Conservation (phyloP, 37 sponge, comb jelly and placozoan species). For the Cliona cf. orientalis region DNA sequence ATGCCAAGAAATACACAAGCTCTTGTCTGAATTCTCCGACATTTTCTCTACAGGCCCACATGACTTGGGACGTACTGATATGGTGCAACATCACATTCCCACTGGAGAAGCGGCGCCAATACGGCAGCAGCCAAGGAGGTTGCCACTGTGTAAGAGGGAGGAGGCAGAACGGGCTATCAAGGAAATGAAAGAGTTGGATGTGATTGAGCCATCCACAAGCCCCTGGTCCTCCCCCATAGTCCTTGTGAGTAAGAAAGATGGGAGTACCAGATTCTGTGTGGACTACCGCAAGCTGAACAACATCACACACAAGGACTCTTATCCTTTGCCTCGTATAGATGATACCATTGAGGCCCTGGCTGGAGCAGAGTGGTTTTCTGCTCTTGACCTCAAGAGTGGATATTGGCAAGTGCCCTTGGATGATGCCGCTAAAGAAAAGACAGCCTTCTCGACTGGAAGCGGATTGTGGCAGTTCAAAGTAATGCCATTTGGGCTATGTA, state of each 20-base stretch:
- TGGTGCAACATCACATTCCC: slow-evolving; percentile 40
- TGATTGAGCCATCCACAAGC: slow-evolving; percentile 46
- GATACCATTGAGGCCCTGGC: slow-evolving; percentile 39
- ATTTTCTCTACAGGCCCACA: slow-evolving; percentile 21
- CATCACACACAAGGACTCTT: slow-evolving; percentile 53
- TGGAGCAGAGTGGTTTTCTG: slow-evolving; percentile 36
- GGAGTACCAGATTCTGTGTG: slow-evolving; percentile 58
- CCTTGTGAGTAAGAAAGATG: slow-evolving; percentile 65
- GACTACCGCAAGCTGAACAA: slow-evolving; percentile 68
- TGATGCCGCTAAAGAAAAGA: slow-evolving; percentile 37
- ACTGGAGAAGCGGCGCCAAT: slow-evolving; percentile 47
- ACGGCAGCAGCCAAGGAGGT: slow-evolving; percentile 38
- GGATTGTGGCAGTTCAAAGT: slow-evolving; percentile 69
- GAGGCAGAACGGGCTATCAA: slow-evolving; percentile 12
- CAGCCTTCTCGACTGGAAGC: slow-evolving; percentile 53
- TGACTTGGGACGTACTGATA: slow-evolving; percentile 32
- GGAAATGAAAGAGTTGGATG: slow-evolving; percentile 28
- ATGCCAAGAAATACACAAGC: neutral
- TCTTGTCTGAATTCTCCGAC: neutral
- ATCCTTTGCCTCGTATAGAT: slow-evolving; percentile 68
- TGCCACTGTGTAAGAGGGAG: slow-evolving; percentile 30
- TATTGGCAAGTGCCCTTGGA: slow-evolving; percentile 73
- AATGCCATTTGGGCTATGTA: too few species aligned
- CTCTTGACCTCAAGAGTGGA: slow-evolving; percentile 60
- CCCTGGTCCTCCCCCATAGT: slow-evolving; percentile 73